A percentile compares a stretch with the other conserved stretches of the same genome.
These are phyloP conservation scores for Rapana venosa DNA, from an alignment of 2,888 invertebrate genomes.

Conservation along the genomic window DNA sequence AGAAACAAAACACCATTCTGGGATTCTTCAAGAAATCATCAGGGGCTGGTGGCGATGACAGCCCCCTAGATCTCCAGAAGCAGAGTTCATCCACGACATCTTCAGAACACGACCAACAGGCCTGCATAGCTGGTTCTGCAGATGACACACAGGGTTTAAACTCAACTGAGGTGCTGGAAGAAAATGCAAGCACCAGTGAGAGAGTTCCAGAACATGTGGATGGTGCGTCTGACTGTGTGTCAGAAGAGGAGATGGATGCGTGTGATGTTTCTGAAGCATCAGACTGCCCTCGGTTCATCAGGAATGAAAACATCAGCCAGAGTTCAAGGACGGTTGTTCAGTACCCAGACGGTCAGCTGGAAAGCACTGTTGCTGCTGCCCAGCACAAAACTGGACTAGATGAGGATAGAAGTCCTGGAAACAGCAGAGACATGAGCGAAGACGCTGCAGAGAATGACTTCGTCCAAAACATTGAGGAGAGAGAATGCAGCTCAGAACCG, in stretches of 20 bases:
- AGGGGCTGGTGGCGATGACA: background rate
- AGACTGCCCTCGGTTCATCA: background rate
- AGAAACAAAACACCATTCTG: constrained; percentile 63
- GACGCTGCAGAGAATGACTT: too few relatives aligned
- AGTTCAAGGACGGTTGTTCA: background rate
- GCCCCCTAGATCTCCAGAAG: background rate
- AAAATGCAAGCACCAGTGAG: background rate
- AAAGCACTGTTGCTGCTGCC: background rate
- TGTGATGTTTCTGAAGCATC: background rate
- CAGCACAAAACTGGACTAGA: background rate
- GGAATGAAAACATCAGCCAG: background rate
- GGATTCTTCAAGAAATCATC: constrained; percentile 58
- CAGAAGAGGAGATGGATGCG: background rate
- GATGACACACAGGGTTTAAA: background rate
- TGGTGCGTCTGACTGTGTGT: background rate
- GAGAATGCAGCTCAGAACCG: background rate
- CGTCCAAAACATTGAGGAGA: background rate
- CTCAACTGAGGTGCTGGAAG: background rate
- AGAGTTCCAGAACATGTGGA: background rate
- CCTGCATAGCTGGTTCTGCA: background rate
- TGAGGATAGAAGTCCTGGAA: background rate
- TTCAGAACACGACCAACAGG: background rate
- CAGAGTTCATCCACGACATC: background rate
- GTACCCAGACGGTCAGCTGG: background rate
- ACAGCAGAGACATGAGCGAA: background rate